Conservation (phyloP, 2,113 vertebrate species). For the Pelecanus crispus region DNA sequence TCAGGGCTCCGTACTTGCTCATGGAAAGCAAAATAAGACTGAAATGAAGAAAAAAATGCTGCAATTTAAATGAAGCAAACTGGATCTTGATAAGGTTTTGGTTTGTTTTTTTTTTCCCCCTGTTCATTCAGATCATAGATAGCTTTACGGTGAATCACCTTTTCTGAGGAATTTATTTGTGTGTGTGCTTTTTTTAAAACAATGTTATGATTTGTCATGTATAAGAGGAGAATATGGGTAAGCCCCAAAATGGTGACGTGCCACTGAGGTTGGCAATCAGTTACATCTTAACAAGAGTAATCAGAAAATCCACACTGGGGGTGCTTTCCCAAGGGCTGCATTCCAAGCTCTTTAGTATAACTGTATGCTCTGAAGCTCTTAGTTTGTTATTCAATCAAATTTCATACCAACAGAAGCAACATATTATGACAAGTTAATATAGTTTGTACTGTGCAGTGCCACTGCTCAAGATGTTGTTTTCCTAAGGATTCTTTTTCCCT, state of each 20-base stretch:
- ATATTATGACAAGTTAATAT: conserved; percentile 24
- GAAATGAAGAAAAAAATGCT: neutral
- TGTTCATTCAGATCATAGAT: neutral
- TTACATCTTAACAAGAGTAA: neutral
- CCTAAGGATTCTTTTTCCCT: neutral
- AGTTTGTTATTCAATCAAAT: neutral
- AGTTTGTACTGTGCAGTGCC: neutral
- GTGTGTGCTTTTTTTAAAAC: neutral
- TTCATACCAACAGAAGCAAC: neutral
- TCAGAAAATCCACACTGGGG: neutral
- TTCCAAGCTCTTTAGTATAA: neutral
- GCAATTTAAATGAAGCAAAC: neutral
- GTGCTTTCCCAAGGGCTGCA: neutral
- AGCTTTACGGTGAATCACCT: neutral
- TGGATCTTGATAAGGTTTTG: neutral
- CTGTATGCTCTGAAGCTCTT: neutral
- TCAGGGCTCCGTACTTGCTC: neutral
- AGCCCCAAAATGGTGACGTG: neutral
- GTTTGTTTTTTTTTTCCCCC: neutral
- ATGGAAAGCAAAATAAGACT: neutral
- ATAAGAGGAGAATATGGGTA: neutral
- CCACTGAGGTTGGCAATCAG: neutral
- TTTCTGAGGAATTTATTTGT: neutral
- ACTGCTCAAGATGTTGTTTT: neutral
- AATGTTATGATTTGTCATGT: neutral